A percentile compares a stretch with the other conserved stretches of the same genome.
phyloP scores from a whole-genome alignment of 2,888 invertebrate species.

The Aleiodes leptofemur region DNA sequence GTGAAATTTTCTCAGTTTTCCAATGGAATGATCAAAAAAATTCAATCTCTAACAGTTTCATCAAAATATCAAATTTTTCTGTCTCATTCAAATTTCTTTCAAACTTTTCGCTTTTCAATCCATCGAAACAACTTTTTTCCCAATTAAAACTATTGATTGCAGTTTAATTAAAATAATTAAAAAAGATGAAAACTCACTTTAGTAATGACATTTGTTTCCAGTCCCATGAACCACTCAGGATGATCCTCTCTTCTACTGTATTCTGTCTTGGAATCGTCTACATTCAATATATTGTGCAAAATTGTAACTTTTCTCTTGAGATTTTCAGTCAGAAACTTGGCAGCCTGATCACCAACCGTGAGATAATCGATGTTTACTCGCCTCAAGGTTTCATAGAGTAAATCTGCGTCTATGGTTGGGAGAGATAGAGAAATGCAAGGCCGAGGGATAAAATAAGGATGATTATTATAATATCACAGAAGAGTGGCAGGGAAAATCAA shows the following conservation, averaged over 20 bases:
- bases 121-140: too few relatives aligned
- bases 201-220: constrained; percentile 69
- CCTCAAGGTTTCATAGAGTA: constrained; percentile 83
- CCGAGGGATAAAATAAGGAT: constrained; percentile 12
- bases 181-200: constrained; percentile 62
- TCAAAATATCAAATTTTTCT: too few relatives aligned
- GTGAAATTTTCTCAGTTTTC: too few relatives aligned
- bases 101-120: too few relatives aligned
- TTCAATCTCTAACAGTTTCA: too few relatives aligned
- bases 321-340: constrained; percentile 85
- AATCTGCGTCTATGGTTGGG: constrained; percentile 80
- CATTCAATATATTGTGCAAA: constrained; percentile 67
- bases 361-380: constrained; percentile 83
- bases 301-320: constrained; percentile 77
- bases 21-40: too few relatives aligned
- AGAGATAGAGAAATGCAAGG: constrained; percentile 9
- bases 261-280: constrained; percentile 79
- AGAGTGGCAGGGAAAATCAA: constrained; percentile 2
- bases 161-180: constrained; percentile 5
- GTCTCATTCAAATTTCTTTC: too few relatives aligned
- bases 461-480: constrained; percentile 24
- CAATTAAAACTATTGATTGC: background rate
- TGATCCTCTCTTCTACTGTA: constrained; percentile 82
- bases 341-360: constrained; percentile 83
- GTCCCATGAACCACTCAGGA: constrained; percentile 88